Percentiles rank a stretch among this genome's conserved stretches.
phyloP scores from a whole-genome alignment of 1,140 invertebrate species.

The Dendroctonus ponderosae region DNA sequence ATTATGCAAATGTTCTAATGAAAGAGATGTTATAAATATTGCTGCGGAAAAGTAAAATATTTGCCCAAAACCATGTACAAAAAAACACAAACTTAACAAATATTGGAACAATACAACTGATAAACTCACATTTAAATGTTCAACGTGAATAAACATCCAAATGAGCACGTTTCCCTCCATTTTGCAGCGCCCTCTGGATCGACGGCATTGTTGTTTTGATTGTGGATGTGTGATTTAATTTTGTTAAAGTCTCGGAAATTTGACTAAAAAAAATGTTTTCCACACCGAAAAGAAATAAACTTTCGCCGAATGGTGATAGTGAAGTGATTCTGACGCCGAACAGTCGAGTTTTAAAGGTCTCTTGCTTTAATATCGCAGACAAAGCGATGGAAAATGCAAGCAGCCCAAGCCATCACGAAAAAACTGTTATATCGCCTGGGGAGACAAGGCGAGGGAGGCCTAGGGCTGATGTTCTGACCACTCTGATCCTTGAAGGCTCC shows the following conservation, averaged over 20 bases:
- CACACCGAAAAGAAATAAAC: slow-evolving; percentile 46
- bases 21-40: too few species aligned
- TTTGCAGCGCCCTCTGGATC: slow-evolving; percentile 28
- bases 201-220: slow-evolving; percentile 32
- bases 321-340: slow-evolving; percentile 39
- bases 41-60: too few species aligned
- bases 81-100: too few species aligned
- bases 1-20: too few species aligned
- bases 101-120: too few species aligned
- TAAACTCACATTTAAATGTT: too few species aligned
- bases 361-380: slow-evolving; percentile 42
- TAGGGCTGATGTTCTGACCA: slow-evolving; percentile 68
- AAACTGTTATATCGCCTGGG: slow-evolving; percentile 43
- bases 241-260: slow-evolving; percentile 1
- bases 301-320: slow-evolving; percentile 35
- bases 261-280: slow-evolving; percentile 43
- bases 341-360: slow-evolving; percentile 40
- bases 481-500: slow-evolving; percentile 71
- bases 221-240: slow-evolving; percentile 14
- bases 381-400: slow-evolving; percentile 45
- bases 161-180: slow-evolving; percentile 23
- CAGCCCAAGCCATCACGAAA: slow-evolving; percentile 39
- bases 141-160: too few species aligned
- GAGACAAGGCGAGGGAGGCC: slow-evolving; percentile 64
- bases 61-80: too few species aligned